Base-by-base conservation (phyloP, 2,888 invertebrate species). In the Nycteola revayana region DNA sequence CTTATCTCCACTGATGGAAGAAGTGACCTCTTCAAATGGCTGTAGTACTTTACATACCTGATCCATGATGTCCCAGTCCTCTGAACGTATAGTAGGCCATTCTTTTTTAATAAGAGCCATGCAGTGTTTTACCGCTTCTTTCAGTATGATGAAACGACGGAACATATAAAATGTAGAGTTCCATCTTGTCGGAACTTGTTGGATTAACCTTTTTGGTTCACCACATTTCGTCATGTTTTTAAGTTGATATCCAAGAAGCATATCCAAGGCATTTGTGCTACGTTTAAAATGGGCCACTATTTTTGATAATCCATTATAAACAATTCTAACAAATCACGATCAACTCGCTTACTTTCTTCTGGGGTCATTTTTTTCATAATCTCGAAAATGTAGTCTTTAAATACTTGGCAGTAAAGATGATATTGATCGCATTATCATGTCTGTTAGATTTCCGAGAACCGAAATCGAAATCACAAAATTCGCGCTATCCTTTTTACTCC, bases 151-250 rank as follows among this genome's bases (percentile, higher is more conserved):
- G 30, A 40, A 40, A 22, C 52, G 34, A 25, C 41, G 7, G 5
- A 49, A 7, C 46, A 56, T 59, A 10, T 34, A 47, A 25, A 36
- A 54, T 2, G 44, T 43, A 20, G 55, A 55, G 10, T 51, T 53
- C 49, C 51, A 52, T 26, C 53, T 21, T 1, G 50, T 56, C 6
- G 28, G 27, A 0, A 55, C 49, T 3, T 49, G 36, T 40, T 50
- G 58, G 49, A 30, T n/a, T 0, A 46, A 36, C 5, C 33, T 42
- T 24, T 52, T 56, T 18, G 18, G 18, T 18, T 3, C 6, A n/a
- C 35, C 39, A 5, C n/a, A n/a, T n/a, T 9, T 14, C 21, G 27
- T 26, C 23, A 29, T 28, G 6, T 43, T 39, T 9, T 53, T 37
- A 9, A 36, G 30, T n/a, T 50, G 41, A 6, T 38, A 34, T 9